Conservation (phyloP, 2,888 invertebrate species). For the Philopedon plagiatum region DNA sequence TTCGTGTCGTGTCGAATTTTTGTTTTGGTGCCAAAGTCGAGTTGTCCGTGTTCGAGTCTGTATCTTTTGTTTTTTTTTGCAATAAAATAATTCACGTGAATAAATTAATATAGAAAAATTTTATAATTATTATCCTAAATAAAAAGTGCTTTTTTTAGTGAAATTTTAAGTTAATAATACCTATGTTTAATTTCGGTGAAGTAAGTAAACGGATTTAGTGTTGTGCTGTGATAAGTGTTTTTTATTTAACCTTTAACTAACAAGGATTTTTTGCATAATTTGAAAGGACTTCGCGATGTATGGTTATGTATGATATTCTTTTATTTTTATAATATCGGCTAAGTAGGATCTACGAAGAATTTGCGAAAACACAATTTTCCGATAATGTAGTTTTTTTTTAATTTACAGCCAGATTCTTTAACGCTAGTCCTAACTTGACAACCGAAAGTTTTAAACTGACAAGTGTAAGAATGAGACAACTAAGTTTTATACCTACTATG, state of each 20-base stretch:
- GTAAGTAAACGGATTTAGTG: conserved; percentile 27
- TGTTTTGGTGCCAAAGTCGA: conserved; percentile 16
- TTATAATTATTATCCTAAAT: neutral
- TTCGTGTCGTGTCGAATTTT: conserved; percentile 2
- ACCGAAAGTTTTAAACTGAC: no score
- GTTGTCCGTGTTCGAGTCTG: neutral
- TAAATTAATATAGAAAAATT: neutral
- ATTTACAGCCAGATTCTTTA: no score
- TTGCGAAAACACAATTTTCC: no score
- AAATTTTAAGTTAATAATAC: conserved; percentile 15
- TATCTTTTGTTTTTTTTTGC: neutral
- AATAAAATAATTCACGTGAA: neutral
- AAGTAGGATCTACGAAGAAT: no score
- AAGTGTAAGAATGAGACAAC: no score
- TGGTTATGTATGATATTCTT: conserved; percentile 57
- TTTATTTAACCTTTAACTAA: conserved; percentile 14
- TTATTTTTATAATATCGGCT: no score
- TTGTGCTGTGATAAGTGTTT: conserved; percentile 42
- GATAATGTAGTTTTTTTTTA: no score
- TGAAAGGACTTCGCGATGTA: conserved; percentile 51
- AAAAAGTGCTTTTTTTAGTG: neutral
- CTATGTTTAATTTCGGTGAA: conserved; percentile 32
- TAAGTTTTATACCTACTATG: no score
- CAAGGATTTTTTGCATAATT: neutral
- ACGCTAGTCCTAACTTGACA: no score